Conservation (phyloP, 2,888 invertebrate species). For the Drosophila meridionalis region DNA sequence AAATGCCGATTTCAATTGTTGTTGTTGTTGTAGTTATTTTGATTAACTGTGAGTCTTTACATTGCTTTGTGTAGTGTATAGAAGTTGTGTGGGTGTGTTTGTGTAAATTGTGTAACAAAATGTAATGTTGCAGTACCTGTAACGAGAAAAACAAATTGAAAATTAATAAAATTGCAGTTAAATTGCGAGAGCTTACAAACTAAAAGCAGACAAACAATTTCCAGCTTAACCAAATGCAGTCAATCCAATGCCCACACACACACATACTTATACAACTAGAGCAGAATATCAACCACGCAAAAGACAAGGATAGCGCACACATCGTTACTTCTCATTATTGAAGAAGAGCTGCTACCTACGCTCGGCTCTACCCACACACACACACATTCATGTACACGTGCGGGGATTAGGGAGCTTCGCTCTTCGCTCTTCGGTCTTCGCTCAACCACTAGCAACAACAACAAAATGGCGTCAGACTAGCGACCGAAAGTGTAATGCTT, state of each 20-base stretch:
- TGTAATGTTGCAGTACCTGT: slow-evolving; percentile 68
- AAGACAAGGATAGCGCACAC: slow-evolving; percentile 15
- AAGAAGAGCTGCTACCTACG: slow-evolving; percentile 12
- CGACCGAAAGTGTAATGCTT: slow-evolving; percentile 48
- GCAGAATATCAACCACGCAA: slow-evolving; percentile 8
- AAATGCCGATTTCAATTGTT: slow-evolving; percentile 56
- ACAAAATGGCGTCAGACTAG: slow-evolving; percentile 46
- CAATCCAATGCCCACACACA: background rate
- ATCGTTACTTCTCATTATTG: slow-evolving; percentile 18
- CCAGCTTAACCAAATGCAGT: background rate
- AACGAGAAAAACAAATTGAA: slow-evolving; percentile 22
- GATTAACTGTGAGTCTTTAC: slow-evolving; percentile 61
- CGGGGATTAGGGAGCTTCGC: slow-evolving; percentile 37
- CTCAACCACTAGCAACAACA: slow-evolving; percentile 11
- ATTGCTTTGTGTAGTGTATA: slow-evolving; percentile 60
- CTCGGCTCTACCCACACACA: slow-evolving; percentile 1
- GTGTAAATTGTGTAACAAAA: slow-evolving; percentile 36
- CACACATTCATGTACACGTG: slow-evolving; percentile 10
- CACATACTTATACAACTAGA: background rate
- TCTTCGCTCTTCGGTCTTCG: background rate
- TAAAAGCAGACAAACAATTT: background rate
- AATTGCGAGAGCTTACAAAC: background rate
- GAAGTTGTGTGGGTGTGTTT: slow-evolving; percentile 7
- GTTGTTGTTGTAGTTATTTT: slow-evolving; percentile 29
- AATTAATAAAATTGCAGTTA: slow-evolving; percentile 22